These are phyloP conservation scores for Chromis chromis DNA, from an alignment of 2,797 vertebrate genomes.

Conservation along the genomic window DNA sequence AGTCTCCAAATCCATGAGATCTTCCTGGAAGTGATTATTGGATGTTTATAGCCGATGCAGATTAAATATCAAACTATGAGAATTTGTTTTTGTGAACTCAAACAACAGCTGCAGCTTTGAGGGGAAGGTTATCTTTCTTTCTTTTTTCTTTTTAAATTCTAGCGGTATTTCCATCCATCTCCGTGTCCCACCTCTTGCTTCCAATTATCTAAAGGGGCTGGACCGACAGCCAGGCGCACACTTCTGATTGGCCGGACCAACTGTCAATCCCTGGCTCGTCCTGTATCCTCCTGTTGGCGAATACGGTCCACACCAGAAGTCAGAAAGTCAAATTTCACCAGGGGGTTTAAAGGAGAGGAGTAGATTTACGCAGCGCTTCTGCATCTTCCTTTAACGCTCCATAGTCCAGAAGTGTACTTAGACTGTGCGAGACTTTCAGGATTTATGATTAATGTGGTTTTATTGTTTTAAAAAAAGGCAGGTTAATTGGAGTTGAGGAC, in stretches of 20 bases:
- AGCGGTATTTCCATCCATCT: slow-evolving; percentile 35
- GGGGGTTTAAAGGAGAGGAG: slow-evolving; percentile 34
- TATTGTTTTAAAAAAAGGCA: neutral
- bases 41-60: neutral
- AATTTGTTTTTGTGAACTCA: neutral
- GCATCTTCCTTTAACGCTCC: neutral
- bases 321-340: slow-evolving; percentile 76
- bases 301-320: slow-evolving; percentile 70
- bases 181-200: slow-evolving; percentile 67
- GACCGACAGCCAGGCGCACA: neutral
- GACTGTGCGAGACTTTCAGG: neutral
- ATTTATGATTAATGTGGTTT: neutral
- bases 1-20: slow-evolving; percentile 19
- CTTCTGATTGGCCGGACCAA: slow-evolving; percentile 67
- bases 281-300: slow-evolving; percentile 60
- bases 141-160: neutral
- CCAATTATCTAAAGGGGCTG: slow-evolving; percentile 72
- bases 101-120: neutral
- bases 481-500: slow-evolving; percentile 67
- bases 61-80: neutral
- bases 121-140: neutral
- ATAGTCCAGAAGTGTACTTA: neutral
- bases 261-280: slow-evolving; percentile 60
- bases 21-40: neutral
- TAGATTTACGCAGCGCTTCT: neutral